Evolutionary conservation across 2,888 invertebrate species (phyloP).

Genomic region (Chrysolina oricalcia): DNA sequence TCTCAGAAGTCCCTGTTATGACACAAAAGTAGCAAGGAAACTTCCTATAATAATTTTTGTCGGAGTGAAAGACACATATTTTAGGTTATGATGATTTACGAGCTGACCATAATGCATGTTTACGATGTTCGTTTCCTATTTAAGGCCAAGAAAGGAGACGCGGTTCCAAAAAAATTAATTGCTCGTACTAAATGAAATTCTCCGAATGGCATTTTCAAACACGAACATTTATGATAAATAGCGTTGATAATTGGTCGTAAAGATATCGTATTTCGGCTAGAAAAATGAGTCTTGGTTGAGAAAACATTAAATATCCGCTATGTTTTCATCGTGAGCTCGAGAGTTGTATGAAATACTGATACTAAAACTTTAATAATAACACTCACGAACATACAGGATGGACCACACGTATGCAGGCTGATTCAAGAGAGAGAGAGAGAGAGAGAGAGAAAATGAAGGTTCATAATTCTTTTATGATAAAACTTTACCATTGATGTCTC

Average conservation of each 20-base stretch:
- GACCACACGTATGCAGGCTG: too few species aligned
- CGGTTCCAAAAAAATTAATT: constrained; percentile 54
- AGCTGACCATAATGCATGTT: constrained; percentile 53
- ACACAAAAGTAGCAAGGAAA: too few species aligned
- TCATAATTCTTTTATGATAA: too few species aligned
- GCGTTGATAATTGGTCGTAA: constrained; percentile 51
- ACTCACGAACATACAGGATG: too few species aligned
- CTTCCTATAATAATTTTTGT: not conserved
- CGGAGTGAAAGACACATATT: constrained; percentile 26
- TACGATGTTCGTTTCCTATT: constrained; percentile 49
- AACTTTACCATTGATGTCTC: too few species aligned
- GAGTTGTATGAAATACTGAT: not conserved
- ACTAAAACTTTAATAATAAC: not conserved
- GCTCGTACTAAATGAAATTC: constrained; percentile 49
- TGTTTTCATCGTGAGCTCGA: not conserved
- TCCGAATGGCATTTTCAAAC: constrained; percentile 46
- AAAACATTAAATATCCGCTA: not conserved
- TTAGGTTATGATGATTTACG: constrained; percentile 55
- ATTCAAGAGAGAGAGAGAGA: too few species aligned
- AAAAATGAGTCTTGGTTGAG: not conserved
- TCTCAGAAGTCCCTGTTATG: too few species aligned
- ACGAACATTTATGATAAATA: constrained; percentile 51
- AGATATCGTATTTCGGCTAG: constrained; percentile 37
- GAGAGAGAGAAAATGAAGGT: too few species aligned
- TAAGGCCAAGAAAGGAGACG: constrained; percentile 31